Evolutionary conservation across 1,140 invertebrate genomes (phyloP).

Genomic region (Pectinophora gossypiella): DNA sequence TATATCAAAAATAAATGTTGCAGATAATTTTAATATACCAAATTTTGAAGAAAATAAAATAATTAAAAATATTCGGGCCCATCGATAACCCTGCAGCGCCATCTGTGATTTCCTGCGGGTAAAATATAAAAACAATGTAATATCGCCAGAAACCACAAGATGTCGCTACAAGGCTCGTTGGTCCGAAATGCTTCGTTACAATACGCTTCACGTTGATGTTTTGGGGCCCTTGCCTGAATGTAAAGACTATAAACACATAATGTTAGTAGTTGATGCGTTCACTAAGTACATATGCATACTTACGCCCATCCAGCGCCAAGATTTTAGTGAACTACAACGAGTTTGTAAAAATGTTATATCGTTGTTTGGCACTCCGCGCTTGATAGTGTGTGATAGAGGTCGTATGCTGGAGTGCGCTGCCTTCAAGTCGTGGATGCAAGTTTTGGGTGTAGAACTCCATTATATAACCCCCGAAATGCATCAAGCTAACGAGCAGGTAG

Average conservation of each 20-base stretch:
- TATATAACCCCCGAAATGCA: background rate
- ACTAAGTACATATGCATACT: background rate
- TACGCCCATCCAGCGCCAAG: background rate
- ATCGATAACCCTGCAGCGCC: too few species aligned
- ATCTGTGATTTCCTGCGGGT: too few species aligned
- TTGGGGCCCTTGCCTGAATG: constrained; percentile 13
- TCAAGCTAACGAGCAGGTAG: background rate
- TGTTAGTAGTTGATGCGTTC: background rate
- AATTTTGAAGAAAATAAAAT: too few species aligned
- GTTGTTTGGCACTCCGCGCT: background rate
- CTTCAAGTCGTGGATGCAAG: background rate
- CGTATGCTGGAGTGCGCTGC: background rate
- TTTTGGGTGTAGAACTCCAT: background rate
- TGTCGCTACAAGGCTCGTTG: too few species aligned
- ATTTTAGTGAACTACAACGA: background rate
- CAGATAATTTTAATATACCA: too few species aligned
- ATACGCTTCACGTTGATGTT: background rate
- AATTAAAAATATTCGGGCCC: too few species aligned
- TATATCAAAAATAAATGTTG: too few species aligned
- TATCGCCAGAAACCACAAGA: too few species aligned
- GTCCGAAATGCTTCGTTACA: too few species aligned
- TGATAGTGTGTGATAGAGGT: background rate
- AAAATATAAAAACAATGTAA: too few species aligned
- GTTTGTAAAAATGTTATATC: background rate
- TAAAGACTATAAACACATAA: constrained; percentile 1